Evolutionary conservation across 2,797 vertebrate species (phyloP).

Genomic region (Nyctibius grandis): DNA sequence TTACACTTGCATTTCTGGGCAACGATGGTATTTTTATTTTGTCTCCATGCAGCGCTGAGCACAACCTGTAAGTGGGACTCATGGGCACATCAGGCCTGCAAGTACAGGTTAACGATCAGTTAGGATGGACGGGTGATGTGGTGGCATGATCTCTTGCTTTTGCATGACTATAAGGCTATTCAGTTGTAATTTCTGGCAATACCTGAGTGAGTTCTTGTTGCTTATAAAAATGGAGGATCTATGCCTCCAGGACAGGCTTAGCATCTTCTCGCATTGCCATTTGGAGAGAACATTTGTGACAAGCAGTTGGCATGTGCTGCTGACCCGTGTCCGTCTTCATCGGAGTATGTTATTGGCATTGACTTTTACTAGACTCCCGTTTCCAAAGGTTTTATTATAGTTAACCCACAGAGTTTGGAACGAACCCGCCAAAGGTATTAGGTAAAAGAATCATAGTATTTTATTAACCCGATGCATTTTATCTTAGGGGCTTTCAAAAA

Average conservation of each 20-base stretch:
- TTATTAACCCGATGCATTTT: background rate
- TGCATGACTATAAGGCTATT: background rate
- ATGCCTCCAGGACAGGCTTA: background rate
- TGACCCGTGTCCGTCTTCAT: background rate
- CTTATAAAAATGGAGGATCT: background rate
- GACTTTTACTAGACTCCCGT: background rate
- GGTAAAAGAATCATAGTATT: background rate
- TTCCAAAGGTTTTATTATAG: slow-evolving; percentile 7
- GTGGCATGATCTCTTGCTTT: background rate
- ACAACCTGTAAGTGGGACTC: background rate
- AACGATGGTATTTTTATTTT: background rate
- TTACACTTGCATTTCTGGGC: background rate
- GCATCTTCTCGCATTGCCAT: background rate
- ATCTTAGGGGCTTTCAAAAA: background rate
- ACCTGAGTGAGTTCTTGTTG: background rate
- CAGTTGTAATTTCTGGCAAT: background rate
- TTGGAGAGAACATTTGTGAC: background rate
- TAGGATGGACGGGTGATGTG: fast-evolving
- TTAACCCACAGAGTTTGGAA: background rate
- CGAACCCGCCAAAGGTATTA: background rate
- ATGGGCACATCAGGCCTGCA: background rate
- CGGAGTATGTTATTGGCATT: background rate
- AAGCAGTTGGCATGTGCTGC: background rate
- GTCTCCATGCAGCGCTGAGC: background rate
- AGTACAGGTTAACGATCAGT: too few relatives aligned